Evolutionary conservation across 2,797 vertebrate species (phyloP).

Genomic region (Balearica regulorum): DNA sequence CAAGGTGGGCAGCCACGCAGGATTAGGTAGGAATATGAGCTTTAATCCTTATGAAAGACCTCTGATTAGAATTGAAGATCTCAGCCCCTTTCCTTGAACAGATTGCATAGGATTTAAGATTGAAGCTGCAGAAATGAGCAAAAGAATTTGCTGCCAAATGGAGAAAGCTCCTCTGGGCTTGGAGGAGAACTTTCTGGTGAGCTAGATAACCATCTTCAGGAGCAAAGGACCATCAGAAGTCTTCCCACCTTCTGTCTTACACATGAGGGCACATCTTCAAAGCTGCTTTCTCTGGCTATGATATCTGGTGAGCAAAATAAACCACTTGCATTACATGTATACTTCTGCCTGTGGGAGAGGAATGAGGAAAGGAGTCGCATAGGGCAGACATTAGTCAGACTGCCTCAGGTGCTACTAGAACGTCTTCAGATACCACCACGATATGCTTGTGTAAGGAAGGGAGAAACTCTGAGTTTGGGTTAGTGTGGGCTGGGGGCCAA

Average conservation of each 20-base stretch:
- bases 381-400: not conserved
- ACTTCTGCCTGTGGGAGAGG: not conserved
- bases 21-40: not conserved
- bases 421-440: not conserved
- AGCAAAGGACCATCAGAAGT: not conserved
- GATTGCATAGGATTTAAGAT: not conserved
- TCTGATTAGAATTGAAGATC: not conserved
- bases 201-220: not conserved
- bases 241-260: not conserved
- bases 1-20: not conserved
- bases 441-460: not conserved
- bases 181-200: not conserved
- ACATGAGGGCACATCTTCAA: not conserved
- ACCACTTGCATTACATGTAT: not conserved
- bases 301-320: not conserved
- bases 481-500: not conserved
- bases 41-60: not conserved
- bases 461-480: not conserved
- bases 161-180: not conserved
- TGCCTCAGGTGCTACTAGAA: not conserved
- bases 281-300: not conserved
- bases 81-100: not conserved
- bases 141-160: not conserved
- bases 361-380: not conserved
- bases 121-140: not conserved